Percentiles rank a stretch among this genome's conserved stretches.
Conservation (phyloP, 2,113 vertebrate genomes). For the Lophochroa leadbeateri region DNA sequence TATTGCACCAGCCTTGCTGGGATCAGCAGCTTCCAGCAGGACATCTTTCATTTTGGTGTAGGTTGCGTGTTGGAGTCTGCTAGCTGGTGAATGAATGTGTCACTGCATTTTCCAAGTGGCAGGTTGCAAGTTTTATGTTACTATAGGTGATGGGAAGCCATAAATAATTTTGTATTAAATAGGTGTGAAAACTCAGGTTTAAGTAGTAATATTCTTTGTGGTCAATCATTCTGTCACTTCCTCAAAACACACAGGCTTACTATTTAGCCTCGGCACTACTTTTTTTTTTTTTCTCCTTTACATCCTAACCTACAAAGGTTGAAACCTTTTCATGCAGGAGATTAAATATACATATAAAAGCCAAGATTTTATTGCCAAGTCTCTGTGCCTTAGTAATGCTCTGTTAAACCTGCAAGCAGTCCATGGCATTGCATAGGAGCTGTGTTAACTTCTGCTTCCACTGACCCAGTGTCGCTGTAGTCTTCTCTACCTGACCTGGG, state of each 20-base stretch:
- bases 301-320: neutral
- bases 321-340: neutral
- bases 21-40: accelerated
- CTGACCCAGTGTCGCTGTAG: accelerated
- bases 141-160: accelerated
- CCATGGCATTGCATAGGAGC: neutral
- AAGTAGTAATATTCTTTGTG: neutral
- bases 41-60: accelerated
- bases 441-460: neutral
- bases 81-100: neutral
- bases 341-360: neutral
- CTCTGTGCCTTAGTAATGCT: neutral
- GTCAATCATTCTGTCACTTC: neutral
- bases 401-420: neutral
- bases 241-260: neutral
- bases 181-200: neutral
- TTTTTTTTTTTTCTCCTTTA: neutral
- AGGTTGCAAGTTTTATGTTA: neutral
- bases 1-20: neutral
- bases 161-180: neutral
- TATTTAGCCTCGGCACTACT: neutral
- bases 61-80: neutral
- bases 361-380: neutral
- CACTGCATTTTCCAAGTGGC: neutral
- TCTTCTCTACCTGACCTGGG: neutral